These are phyloP conservation scores for Brachyalestes nurse DNA, from an alignment of 2,797 vertebrate genomes.

Conservation along the genomic window DNA sequence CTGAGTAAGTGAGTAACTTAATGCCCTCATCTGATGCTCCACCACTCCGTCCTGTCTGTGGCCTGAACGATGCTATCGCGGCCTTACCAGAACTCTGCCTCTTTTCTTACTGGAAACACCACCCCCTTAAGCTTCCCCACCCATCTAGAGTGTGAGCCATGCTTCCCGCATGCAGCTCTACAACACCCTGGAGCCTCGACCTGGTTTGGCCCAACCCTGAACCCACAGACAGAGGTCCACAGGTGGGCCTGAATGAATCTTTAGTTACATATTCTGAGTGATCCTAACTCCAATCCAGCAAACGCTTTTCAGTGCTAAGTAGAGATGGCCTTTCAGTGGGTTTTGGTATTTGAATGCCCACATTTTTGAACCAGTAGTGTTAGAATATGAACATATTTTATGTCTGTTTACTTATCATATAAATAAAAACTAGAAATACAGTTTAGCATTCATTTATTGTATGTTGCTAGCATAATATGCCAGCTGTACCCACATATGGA, in stretches of 20 bases:
- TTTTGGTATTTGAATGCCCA: background rate
- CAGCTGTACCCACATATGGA: background rate
- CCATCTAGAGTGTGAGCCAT: slow-evolving; percentile 31
- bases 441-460: background rate
- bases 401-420: background rate
- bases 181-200: slow-evolving; percentile 48
- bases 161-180: slow-evolving; percentile 46
- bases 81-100: slow-evolving; percentile 76
- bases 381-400: background rate
- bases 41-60: slow-evolving; percentile 56
- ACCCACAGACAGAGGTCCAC: slow-evolving; percentile 34
- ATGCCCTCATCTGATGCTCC: slow-evolving; percentile 53
- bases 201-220: slow-evolving; percentile 17
- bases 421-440: too few species aligned
- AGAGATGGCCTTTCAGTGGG: background rate
- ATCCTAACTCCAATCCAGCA: slow-evolving; percentile 28
- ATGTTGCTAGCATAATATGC: background rate
- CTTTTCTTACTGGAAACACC: slow-evolving; percentile 75
- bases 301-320: slow-evolving; percentile 13
- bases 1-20: slow-evolving; percentile 56
- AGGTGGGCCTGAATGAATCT: slow-evolving; percentile 36
- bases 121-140: slow-evolving; percentile 46
- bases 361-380: background rate
- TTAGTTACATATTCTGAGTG: slow-evolving; percentile 33
- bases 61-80: slow-evolving; percentile 74